Conservation (phyloP, 2,797 vertebrate species). For the Leuciscus waleckii region DNA sequence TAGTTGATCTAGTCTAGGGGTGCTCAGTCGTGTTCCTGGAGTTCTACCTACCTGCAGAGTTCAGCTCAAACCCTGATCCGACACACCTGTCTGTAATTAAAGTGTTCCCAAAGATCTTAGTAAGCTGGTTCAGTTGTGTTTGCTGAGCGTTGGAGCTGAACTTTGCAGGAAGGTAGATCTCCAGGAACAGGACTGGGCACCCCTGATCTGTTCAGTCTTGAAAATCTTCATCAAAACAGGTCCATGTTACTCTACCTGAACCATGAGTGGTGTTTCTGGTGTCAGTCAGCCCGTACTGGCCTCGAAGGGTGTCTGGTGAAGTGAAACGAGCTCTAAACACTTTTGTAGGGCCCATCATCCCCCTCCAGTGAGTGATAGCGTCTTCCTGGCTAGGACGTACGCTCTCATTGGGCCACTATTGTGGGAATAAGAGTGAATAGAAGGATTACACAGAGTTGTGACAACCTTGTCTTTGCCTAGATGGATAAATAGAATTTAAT, state of each 20-base stretch:
- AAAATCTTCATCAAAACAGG: neutral
- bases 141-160: neutral
- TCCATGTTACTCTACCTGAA: slow-evolving; percentile 80
- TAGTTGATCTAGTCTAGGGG: neutral
- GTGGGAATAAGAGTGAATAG: slow-evolving; percentile 6
- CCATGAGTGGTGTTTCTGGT: slow-evolving; percentile 95
- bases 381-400: slow-evolving; percentile 91
- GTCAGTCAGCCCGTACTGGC: slow-evolving; percentile 90
- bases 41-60: too few species aligned
- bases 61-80: too few species aligned
- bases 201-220: neutral
- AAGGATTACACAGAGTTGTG: neutral
- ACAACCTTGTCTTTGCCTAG: neutral
- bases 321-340: slow-evolving; percentile 87
- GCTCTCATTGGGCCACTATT: slow-evolving; percentile 92
- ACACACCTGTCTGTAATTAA: too few species aligned
- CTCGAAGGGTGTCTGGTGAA: slow-evolving; percentile 85
- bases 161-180: neutral
- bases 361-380: slow-evolving; percentile 88
- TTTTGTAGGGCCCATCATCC: slow-evolving; percentile 94
- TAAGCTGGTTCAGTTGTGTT: neutral
- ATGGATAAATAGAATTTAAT: neutral
- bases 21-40: too few species aligned
- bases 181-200: neutral
- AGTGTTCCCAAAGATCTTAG: too few species aligned